Conservation (phyloP, 1,140 invertebrate genomes). For the Papilio xuthus region DNA sequence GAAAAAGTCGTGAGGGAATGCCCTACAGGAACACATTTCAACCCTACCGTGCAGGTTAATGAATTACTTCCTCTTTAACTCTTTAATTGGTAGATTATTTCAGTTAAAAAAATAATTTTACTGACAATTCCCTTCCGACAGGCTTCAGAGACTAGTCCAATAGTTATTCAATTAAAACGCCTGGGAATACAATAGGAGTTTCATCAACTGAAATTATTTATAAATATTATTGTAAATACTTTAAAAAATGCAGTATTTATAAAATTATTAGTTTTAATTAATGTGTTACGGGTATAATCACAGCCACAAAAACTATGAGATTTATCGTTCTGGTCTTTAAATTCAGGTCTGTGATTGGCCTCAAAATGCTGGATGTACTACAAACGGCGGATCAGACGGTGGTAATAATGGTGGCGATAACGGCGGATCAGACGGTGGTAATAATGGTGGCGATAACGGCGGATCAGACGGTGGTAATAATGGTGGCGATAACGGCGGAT, state of each 20-base stretch:
- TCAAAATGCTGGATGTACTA: conserved; percentile 43
- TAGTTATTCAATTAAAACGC: too few species aligned
- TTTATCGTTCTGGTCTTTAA: background rate
- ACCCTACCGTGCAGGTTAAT: conserved; percentile 36
- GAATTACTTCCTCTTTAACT: background rate
- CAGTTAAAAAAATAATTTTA: too few species aligned
- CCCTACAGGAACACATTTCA: conserved; percentile 45
- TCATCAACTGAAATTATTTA: too few species aligned
- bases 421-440: background rate
- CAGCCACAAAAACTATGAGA: background rate
- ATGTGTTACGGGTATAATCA: background rate
- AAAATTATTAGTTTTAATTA: too few species aligned
- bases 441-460: background rate
- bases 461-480: background rate
- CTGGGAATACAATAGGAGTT: too few species aligned
- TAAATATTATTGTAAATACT: too few species aligned
- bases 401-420: background rate
- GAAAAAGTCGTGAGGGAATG: conserved; percentile 42
- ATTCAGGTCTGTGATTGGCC: conserved; percentile 58
- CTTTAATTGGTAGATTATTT: background rate
- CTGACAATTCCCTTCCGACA: too few species aligned
- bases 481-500: background rate
- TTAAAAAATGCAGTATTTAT: too few species aligned
- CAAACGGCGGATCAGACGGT: conserved; percentile 1
- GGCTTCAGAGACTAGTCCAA: too few species aligned